These are phyloP conservation scores for Andrena bicolor DNA, from an alignment of 2,888 invertebrate species.

Conservation along the genomic window DNA sequence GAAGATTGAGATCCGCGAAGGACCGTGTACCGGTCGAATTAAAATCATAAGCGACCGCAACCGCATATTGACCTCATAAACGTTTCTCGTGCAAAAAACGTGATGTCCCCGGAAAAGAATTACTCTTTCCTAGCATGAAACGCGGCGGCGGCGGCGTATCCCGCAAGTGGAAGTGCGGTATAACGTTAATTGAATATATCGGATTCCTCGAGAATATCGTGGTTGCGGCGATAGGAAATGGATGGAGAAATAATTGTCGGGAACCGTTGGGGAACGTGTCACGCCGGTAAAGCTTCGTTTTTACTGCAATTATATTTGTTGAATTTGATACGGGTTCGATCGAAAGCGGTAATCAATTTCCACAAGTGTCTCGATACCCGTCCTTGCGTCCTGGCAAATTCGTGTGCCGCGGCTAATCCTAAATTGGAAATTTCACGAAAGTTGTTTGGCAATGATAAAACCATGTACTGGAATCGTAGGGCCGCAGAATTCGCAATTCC, in stretches of 20 bases:
- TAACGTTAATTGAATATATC: slow-evolving; percentile 74
- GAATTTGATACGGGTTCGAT: slow-evolving; percentile 71
- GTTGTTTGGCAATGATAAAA: not conserved
- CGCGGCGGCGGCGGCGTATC: slow-evolving; percentile 36
- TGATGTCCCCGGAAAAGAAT: slow-evolving; percentile 69
- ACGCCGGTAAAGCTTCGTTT: slow-evolving; percentile 69
- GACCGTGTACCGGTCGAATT: slow-evolving; percentile 57
- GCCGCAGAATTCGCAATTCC: not conserved
- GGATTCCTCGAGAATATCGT: slow-evolving; percentile 73
- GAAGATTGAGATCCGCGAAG: slow-evolving; percentile 59
- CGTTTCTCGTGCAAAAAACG: slow-evolving; percentile 62
- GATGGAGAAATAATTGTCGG: slow-evolving; percentile 74
- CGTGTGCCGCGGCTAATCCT: slow-evolving; percentile 38
- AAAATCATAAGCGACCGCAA: slow-evolving; percentile 62
- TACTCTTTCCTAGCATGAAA: slow-evolving; percentile 66
- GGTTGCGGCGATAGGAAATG: slow-evolving; percentile 73
- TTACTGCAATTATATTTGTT: slow-evolving; percentile 73
- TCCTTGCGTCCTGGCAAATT: slow-evolving; percentile 24
- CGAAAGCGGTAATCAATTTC: slow-evolving; percentile 72
- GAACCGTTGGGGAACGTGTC: slow-evolving; percentile 68
- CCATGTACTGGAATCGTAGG: slow-evolving; percentile 8
- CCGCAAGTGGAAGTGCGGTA: slow-evolving; percentile 73
- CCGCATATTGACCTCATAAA: slow-evolving; percentile 66
- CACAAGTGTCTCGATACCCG: slow-evolving; percentile 74
- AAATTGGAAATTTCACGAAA: slow-evolving; percentile 20